phyloP scores from a whole-genome alignment of 2,888 invertebrate genomes.

The Trachelus tabidus region DNA sequence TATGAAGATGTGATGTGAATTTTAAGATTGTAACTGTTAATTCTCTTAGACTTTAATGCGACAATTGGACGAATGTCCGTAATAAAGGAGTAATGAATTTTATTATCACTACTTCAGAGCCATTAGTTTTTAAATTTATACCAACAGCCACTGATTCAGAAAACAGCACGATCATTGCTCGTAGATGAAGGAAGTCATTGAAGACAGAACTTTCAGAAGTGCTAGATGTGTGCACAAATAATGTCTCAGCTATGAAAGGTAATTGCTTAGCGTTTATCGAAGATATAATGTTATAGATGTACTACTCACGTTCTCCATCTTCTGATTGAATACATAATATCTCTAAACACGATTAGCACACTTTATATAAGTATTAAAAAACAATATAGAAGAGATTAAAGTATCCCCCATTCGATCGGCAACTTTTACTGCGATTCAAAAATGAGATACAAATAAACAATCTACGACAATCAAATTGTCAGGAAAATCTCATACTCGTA shows the following conservation, averaged over 20 bases:
- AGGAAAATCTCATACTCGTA: neutral
- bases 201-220: slow-evolving; percentile 1
- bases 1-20: slow-evolving; percentile 7
- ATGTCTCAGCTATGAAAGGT: slow-evolving; percentile 30
- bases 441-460: too few species aligned
- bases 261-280: slow-evolving; percentile 23
- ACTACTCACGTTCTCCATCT: slow-evolving; percentile 20
- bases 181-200: neutral
- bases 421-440: too few species aligned
- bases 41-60: slow-evolving; percentile 11
- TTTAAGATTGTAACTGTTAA: neutral
- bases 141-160: slow-evolving; percentile 22
- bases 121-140: slow-evolving; percentile 25
- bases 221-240: slow-evolving; percentile 23
- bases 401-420: too few species aligned
- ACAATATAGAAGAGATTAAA: too few species aligned
- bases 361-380: too few species aligned
- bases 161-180: slow-evolving; percentile 25
- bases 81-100: slow-evolving; percentile 32
- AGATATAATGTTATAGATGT: slow-evolving; percentile 14
- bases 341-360: neutral
- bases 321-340: slow-evolving; percentile 16
- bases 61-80: slow-evolving; percentile 26
- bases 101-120: slow-evolving; percentile 28
- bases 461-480: too few species aligned